A percentile compares a stretch with the other conserved stretches of the same genome.
phyloP scores from a whole-genome alignment of 1,140 invertebrate species.

The Oncopodura yosiiana region DNA sequence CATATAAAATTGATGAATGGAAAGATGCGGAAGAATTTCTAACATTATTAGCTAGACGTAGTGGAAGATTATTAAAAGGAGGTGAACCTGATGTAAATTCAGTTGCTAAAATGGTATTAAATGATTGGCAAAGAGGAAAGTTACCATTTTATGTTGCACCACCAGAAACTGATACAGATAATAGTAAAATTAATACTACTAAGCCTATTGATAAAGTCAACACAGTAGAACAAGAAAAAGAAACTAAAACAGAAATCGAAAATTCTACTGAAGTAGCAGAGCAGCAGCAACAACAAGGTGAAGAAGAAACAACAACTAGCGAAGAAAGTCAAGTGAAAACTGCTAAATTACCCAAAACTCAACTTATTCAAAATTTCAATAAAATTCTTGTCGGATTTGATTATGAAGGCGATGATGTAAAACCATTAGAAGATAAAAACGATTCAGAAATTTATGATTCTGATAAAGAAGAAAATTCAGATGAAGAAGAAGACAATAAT shows the following conservation, averaged over 20 bases:
- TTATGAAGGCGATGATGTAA: constrained; percentile 53
- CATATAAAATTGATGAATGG: constrained; percentile 80
- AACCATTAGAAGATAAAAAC: constrained; percentile 39
- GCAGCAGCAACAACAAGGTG: constrained; percentile 37
- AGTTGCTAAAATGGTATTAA: constrained; percentile 88
- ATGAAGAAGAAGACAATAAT: constrained; percentile 6
- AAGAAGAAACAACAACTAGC: constrained; percentile 37
- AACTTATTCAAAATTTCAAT: constrained; percentile 57
- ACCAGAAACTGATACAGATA: constrained; percentile 39
- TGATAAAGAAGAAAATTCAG: constrained; percentile 17
- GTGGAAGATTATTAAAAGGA: constrained; percentile 86
- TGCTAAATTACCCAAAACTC: constrained; percentile 26
- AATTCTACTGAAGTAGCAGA: constrained; percentile 10
- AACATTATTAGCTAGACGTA: constrained; percentile 73
- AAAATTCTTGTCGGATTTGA: constrained; percentile 66
- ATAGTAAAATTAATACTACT: constrained; percentile 13
- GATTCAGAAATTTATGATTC: constrained; percentile 40
- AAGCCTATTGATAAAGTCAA: background rate
- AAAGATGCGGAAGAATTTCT: constrained; percentile 75
- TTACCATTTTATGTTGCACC: constrained; percentile 88
- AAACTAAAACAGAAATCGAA: constrained; percentile 7
- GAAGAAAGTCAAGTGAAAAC: constrained; percentile 13
- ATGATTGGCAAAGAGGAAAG: constrained; percentile 97
- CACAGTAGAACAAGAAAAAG: background rate
- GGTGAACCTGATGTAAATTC: constrained; percentile 86